phyloP scores from a whole-genome alignment of 2,888 invertebrate species.

The Oegoconia quadripuncta region DNA sequence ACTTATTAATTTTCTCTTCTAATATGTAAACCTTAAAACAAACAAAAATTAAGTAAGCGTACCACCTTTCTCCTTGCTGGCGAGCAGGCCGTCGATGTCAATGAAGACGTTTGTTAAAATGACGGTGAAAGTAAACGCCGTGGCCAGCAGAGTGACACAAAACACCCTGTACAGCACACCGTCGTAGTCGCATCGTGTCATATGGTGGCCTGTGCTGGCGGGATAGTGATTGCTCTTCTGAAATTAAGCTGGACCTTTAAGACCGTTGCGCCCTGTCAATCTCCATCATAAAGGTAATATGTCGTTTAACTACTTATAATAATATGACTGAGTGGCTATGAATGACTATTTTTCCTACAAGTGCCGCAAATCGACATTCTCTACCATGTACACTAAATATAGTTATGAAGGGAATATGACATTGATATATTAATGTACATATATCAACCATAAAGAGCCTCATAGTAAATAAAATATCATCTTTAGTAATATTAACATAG shows the following conservation, averaged over 20 bases:
- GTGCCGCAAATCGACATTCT: too few relatives aligned
- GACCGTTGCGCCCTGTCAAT: too few relatives aligned
- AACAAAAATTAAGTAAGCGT: constrained; percentile 1
- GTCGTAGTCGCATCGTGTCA: constrained; percentile 63
- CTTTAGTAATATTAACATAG: too few relatives aligned
- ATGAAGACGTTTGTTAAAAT: constrained; percentile 63
- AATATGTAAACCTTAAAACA: neutral
- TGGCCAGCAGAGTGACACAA: constrained; percentile 48
- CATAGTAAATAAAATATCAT: too few relatives aligned
- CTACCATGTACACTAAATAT: too few relatives aligned
- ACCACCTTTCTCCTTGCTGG: constrained; percentile 39
- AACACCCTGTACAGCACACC: constrained; percentile 58
- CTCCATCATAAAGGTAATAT: too few relatives aligned
- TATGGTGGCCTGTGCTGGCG: constrained; percentile 20
- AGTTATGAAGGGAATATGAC: too few relatives aligned
- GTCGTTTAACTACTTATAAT: too few relatives aligned
- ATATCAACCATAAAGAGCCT: too few relatives aligned
- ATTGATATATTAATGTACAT: too few relatives aligned
- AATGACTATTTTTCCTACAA: too few relatives aligned
- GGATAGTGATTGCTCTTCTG: neutral
- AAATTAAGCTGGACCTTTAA: neutral
- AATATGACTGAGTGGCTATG: too few relatives aligned
- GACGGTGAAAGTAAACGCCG: constrained; percentile 54
- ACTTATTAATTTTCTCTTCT: neutral
- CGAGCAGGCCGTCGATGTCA: constrained; percentile 56